Evolutionary conservation across 2,113 vertebrate genomes (phyloP).

Genomic region (Xerus inauris): DNA sequence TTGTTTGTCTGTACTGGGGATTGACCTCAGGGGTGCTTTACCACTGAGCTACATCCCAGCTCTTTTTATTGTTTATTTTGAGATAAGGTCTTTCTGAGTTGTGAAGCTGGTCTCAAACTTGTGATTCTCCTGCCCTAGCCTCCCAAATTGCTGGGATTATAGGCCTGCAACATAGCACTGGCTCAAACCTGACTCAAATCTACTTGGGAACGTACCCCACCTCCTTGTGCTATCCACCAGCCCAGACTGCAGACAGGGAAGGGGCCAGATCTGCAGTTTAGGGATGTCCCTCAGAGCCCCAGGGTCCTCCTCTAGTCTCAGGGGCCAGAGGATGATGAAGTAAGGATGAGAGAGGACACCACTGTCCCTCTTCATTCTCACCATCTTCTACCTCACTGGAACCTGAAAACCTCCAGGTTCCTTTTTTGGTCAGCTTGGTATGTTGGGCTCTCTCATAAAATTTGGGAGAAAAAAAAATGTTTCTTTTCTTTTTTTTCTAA

Average conservation of each 20-base stretch:
- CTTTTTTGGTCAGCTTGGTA: background rate
- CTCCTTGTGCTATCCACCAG: background rate
- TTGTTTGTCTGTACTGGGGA: no score
- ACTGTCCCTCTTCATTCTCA: no score
- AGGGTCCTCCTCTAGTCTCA: background rate
- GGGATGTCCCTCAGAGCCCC: background rate
- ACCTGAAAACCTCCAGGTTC: background rate
- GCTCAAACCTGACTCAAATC: background rate
- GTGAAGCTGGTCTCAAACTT: no score
- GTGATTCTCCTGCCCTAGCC: no score
- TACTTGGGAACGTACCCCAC: fast-evolving
- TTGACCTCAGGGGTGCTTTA: no score
- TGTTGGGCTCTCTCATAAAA: conserved; percentile 22
- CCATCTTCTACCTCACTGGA: background rate
- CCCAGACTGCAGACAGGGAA: fast-evolving
- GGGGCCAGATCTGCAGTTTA: background rate
- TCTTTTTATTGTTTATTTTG: no score
- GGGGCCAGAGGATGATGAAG: background rate
- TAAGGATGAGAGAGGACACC: background rate
- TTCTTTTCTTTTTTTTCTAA: background rate
- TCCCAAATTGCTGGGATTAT: no score
- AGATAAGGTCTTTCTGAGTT: no score
- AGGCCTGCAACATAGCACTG: no score
- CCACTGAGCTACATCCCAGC: no score
- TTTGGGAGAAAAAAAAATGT: background rate